Evolutionary conservation across 2,888 invertebrate genomes (phyloP), one percentile per base, ranked within the genome.

Genomic region (Drosophila subquinaria): DNA sequence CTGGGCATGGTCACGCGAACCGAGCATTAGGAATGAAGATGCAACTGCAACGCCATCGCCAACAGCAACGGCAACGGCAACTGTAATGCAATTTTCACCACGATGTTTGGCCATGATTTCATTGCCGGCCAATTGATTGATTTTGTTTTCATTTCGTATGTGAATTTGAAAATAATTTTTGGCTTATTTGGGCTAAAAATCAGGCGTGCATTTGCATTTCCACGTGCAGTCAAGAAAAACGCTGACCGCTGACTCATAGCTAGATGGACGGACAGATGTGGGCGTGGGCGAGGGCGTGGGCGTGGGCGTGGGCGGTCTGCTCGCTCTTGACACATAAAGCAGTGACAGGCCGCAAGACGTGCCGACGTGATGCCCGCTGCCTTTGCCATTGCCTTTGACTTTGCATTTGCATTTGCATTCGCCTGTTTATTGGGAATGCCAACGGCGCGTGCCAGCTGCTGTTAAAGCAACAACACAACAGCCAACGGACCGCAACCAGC

Each of bases 261-360:
- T 17, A 5, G 40, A 10, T 27, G 27, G 27, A 4, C 43, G 43
- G 5, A 56, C 11, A n/a, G 40, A 10, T 9, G 36, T 27, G 4
- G 52, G 10, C n/a, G 11, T 13, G 43, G 27, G 23, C 15, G 52
- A 20, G 17, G 42, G 35, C 2, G 36, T 17, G 17, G 17, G 35
- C 2, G 36, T 17, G 17, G 17, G 17, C 17, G 17, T 13, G 23
- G 35, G 40, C 50, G 48, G 55, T 48, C 69, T 38, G 57, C 63
- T 47, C 79, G 82, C 79, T 80, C 88, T 84, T 84, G 82, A 79
- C 85, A 84, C 72, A 82, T 76, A 88, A 88, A 75, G 64, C 69
- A 53, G 50, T 57, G 77, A 66, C 74, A 71, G 75, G 73, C 72
- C 51, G 57, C 56, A 68, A 74, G 81, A 76, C 76, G 79, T 76